A percentile compares a stretch with the other conserved stretches of the same genome.
These are phyloP conservation scores for Dryocosmus kuriphilus DNA, from an alignment of 2,888 invertebrate genomes.

Conservation along the genomic window DNA sequence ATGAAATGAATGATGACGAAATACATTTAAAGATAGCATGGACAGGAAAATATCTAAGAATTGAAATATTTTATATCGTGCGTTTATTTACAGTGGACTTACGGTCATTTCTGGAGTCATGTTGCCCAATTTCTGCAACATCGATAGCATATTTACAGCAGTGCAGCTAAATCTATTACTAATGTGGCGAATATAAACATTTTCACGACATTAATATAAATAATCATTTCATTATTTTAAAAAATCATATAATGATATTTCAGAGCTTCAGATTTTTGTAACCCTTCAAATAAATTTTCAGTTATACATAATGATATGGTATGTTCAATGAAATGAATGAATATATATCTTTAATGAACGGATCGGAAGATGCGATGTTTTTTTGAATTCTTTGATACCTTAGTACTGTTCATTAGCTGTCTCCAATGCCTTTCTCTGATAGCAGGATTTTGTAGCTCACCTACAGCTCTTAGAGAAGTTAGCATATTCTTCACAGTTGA, in stretches of 20 bases:
- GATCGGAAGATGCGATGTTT: neutral
- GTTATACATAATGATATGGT: neutral
- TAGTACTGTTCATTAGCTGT: slow-evolving; percentile 96
- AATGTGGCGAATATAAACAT: neutral
- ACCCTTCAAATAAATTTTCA: too few relatives aligned
- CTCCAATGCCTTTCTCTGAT: slow-evolving; percentile 98
- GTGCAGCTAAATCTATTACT: slow-evolving; percentile 69
- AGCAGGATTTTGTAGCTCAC: slow-evolving; percentile 96
- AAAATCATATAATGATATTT: neutral
- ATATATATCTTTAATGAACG: neutral
- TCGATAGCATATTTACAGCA: slow-evolving; percentile 77
- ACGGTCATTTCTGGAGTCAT: slow-evolving; percentile 78
- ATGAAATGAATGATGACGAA: neutral
- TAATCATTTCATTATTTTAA: neutral
- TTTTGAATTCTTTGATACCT: slow-evolving; percentile 81
- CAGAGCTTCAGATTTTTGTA: too few relatives aligned
- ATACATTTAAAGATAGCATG: slow-evolving; percentile 22
- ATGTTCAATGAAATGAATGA: neutral
- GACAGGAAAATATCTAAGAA: slow-evolving; percentile 23
- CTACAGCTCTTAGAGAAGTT: slow-evolving; percentile 95
- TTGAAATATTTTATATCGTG: slow-evolving; percentile 54
- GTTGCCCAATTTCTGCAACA: slow-evolving; percentile 78
- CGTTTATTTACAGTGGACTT: slow-evolving; percentile 76
- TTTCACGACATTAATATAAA: neutral
- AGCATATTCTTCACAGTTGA: slow-evolving; percentile 97